Evolutionary conservation across 92 coral and sea anemone species (phyloP).

Genomic region (Siderastrea siderea): DNA sequence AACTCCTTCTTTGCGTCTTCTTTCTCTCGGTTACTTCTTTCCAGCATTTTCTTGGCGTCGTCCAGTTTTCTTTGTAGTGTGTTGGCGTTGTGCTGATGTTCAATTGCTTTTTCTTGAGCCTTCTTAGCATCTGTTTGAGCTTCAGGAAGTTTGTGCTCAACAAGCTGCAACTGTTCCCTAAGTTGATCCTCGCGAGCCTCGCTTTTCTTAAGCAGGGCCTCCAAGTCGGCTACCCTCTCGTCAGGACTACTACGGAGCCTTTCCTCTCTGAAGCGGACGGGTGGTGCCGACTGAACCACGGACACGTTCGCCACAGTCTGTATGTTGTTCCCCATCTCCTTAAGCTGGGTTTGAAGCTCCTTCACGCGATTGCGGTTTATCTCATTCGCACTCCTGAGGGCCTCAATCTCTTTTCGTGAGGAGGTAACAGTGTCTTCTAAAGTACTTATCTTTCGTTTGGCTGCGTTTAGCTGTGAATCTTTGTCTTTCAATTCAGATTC

Average conservation of each 20-base stretch:
- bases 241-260: conserved; percentile 60
- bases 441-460: conserved; percentile 68
- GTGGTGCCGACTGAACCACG: conserved; percentile 74
- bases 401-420: conserved; percentile 75
- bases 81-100: conserved; percentile 67
- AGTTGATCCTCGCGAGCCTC: conserved; percentile 80
- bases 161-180: conserved; percentile 67
- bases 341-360: conserved; percentile 77
- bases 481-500: conserved; percentile 73
- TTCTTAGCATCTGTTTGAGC: conserved; percentile 70
- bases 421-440: conserved; percentile 72
- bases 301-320: conserved; percentile 54
- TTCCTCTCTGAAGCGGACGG: conserved; percentile 54
- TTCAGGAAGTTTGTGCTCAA: conserved; percentile 61
- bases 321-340: conserved; percentile 60
- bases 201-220: conserved; percentile 77
- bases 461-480: conserved; percentile 61
- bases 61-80: conserved; percentile 78
- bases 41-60: conserved; percentile 72
- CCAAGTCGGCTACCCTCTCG: conserved; percentile 76
- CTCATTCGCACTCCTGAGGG: conserved; percentile 78
- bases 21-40: conserved; percentile 73
- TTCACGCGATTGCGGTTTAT: conserved; percentile 74
- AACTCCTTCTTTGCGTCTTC: conserved; percentile 81
- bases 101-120: conserved; percentile 70